phyloP scores from a whole-genome alignment of 2,113 vertebrate species.

The Centropus bengalensis region DNA sequence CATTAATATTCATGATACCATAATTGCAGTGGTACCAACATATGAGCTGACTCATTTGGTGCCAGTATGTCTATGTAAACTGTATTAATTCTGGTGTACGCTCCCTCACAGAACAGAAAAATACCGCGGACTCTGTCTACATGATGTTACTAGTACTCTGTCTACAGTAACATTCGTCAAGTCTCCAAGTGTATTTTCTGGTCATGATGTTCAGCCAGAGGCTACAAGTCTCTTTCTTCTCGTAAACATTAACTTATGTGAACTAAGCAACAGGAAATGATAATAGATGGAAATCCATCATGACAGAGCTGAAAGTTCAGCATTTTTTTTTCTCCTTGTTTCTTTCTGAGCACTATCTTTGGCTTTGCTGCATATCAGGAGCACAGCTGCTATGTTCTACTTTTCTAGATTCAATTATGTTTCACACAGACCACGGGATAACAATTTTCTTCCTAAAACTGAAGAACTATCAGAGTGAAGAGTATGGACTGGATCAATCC shows the following conservation, averaged over 20 bases:
- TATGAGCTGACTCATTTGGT: neutral
- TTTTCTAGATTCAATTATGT: neutral
- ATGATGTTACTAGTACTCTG: neutral
- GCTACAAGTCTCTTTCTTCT: neutral
- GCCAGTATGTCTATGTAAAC: neutral
- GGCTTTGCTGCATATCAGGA: neutral
- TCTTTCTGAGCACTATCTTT: neutral
- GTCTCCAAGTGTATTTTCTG: neutral
- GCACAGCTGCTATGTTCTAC: neutral
- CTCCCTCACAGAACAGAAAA: neutral
- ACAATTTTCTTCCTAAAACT: neutral
- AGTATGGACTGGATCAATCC: neutral
- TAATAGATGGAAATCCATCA: neutral
- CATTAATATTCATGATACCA: neutral
- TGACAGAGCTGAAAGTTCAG: neutral
- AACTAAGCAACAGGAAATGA: neutral
- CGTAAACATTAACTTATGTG: neutral
- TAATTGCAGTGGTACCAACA: neutral
- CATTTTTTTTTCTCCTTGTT: neutral
- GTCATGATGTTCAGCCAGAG: neutral
- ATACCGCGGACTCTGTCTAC: neutral
- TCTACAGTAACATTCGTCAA: neutral
- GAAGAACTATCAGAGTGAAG: neutral
- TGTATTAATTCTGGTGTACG: neutral
- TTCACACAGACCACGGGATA: neutral